Conservation (phyloP, 2,113 vertebrate genomes). For the Neodontobutis hainanensis region DNA sequence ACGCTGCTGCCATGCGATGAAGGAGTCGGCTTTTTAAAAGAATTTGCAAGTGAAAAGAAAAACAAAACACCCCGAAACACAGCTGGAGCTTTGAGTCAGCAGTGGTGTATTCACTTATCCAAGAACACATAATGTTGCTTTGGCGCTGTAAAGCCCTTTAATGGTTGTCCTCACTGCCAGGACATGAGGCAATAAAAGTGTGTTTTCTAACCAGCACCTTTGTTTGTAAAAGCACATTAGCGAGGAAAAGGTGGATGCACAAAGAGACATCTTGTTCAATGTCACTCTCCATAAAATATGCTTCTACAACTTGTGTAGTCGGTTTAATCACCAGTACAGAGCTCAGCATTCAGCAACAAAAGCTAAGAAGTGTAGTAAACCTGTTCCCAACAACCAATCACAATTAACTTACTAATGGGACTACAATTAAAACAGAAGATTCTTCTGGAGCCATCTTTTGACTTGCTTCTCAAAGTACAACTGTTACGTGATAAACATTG, state of each 20-base stretch:
- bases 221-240: not conserved
- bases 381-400: not conserved
- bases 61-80: not conserved
- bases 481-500: no score
- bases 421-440: no score
- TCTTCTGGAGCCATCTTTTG: no score
- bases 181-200: conserved; percentile 22
- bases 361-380: conserved; percentile 33
- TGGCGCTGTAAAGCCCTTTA: conserved; percentile 23
- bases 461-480: no score
- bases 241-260: not conserved
- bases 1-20: conserved; percentile 25
- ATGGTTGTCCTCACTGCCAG: conserved; percentile 17
- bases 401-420: no score
- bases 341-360: conserved; percentile 10
- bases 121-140: conserved; percentile 4
- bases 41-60: not conserved
- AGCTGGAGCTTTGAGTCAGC: conserved; percentile 11
- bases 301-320: not conserved
- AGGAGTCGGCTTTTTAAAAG: not conserved
- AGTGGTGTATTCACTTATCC: conserved; percentile 11
- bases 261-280: not conserved
- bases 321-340: conserved; percentile 29
- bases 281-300: not conserved
- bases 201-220: conserved; percentile 4